Evolutionary conservation across 2,113 vertebrate species (phyloP), one percentile per base, ranked within the genome.

Genomic region (Tenrec ecaudatus): DNA sequence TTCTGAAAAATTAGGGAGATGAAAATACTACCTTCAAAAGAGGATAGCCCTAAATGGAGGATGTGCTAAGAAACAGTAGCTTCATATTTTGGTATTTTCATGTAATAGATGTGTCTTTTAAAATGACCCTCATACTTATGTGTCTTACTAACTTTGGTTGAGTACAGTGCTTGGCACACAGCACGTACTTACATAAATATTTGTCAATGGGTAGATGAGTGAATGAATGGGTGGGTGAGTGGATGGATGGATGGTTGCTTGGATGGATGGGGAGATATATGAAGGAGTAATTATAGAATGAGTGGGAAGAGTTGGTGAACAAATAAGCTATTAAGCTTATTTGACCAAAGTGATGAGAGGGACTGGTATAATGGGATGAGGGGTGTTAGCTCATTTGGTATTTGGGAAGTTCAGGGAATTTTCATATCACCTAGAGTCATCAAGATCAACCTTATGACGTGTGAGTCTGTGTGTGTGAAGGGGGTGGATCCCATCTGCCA

Each of bases 401-500:
- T 76, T 47, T 33, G 22, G 53, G 69, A 71, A 19, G 23, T 25
- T 86, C 60, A 2, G 3, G 2, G 27, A 22, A 60, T 73, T 75
- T 40, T 79, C 64, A 0, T 15, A 25, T 53, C 57, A 22, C 25
- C 31, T 10, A n/a, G 4, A 19, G 14, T 53, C 27, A 43, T 33
- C 69, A 27, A 0, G 31, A 22, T 79, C 19, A 6, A 68, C 43
- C 40, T 23, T 0, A 2, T 14, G 75, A 38, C 19, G 8, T 22
- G 2, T 62, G 33, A 68, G 31, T 25, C 16, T 22, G 82, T 29
- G 10, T 47, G 40, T 78, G 53, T 19, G 5, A 31, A 40, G 23
- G 40, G 16, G n/a, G 19, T 62, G 20, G 17, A 22, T 0, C 7
- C 9, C 3, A 40, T 2, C 9, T 17, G 12, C 17, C 23, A 6